These are phyloP conservation scores for Notoglanidium macrostoma DNA, from an alignment of 2,797 vertebrate genomes.

Conservation along the genomic window DNA sequence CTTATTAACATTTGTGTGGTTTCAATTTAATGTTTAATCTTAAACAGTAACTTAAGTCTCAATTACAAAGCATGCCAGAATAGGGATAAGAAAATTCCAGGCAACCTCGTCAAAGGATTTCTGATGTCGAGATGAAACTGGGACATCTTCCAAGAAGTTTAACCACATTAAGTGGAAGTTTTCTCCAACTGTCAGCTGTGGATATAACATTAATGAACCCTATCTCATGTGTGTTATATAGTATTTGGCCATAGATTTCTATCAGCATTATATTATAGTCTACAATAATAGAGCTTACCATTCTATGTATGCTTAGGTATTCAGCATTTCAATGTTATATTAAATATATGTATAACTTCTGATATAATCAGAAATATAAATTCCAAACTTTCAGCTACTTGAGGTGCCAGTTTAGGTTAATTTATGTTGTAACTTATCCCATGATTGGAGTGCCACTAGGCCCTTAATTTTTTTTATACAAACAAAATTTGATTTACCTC, in stretches of 20 bases:
- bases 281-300: background rate
- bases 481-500: background rate
- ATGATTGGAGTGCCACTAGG: background rate
- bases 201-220: background rate
- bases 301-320: background rate
- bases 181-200: conserved; percentile 1
- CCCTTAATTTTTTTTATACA: background rate
- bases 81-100: background rate
- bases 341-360: background rate
- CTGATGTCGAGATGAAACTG: background rate
- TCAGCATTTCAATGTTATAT: background rate
- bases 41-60: background rate
- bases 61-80: background rate
- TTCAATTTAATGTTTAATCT: background rate
- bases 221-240: background rate
- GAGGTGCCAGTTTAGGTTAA: background rate
- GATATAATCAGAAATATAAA: background rate
- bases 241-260: background rate
- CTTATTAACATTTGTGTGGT: background rate
- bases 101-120: background rate
- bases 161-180: background rate
- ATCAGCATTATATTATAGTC: background rate
- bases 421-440: background rate
- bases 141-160: background rate
- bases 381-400: background rate